A percentile compares a stretch with the other conserved stretches of the same genome.
Evolutionary conservation across 2,113 vertebrate genomes (phyloP).

Genomic region (Sebastes fasciatus): DNA sequence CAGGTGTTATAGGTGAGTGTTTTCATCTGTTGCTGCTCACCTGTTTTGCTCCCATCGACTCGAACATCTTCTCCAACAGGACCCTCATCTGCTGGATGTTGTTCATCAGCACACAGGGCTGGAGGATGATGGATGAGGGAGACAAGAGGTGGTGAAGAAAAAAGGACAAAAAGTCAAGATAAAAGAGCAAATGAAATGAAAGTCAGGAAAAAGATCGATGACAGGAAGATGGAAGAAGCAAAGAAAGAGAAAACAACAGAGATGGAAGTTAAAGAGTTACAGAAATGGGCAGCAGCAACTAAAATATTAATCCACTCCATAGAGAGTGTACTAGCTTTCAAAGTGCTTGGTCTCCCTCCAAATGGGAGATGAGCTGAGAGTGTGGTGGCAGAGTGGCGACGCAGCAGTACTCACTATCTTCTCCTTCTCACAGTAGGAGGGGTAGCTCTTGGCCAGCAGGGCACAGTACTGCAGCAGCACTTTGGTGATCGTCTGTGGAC

Average conservation of each 20-base stretch:
- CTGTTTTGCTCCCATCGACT: constrained; percentile 98
- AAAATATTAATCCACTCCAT: constrained; percentile 27
- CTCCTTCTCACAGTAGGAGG: constrained; percentile 94
- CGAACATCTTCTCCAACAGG: constrained; percentile 98
- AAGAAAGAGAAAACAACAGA: constrained; percentile 11
- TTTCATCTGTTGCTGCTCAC: constrained; percentile 71
- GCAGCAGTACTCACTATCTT: constrained; percentile 88
- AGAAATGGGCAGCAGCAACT: constrained; percentile 12
- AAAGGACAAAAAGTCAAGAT: background rate
- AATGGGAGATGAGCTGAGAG: constrained; percentile 4
- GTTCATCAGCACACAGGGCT: constrained; percentile 96
- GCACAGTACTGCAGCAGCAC: constrained; percentile 95
- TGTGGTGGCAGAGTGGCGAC: constrained; percentile 4
- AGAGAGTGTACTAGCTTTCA: background rate
- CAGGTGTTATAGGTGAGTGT: constrained; percentile 4
- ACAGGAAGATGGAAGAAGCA: constrained; percentile 9
- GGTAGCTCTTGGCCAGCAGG: constrained; percentile 90
- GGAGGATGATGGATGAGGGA: constrained; percentile 13
- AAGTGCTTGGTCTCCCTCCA: background rate
- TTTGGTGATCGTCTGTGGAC: constrained; percentile 92
- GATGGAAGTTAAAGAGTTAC: background rate
- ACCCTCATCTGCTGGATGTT: constrained; percentile 97
- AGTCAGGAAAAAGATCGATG: background rate
- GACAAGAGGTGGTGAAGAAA: background rate
- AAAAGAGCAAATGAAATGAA: background rate